A percentile compares a stretch with the other conserved stretches of the same genome.
phyloP scores from a whole-genome alignment of 2,888 invertebrate species.

The Nephrotoma appendiculata region DNA sequence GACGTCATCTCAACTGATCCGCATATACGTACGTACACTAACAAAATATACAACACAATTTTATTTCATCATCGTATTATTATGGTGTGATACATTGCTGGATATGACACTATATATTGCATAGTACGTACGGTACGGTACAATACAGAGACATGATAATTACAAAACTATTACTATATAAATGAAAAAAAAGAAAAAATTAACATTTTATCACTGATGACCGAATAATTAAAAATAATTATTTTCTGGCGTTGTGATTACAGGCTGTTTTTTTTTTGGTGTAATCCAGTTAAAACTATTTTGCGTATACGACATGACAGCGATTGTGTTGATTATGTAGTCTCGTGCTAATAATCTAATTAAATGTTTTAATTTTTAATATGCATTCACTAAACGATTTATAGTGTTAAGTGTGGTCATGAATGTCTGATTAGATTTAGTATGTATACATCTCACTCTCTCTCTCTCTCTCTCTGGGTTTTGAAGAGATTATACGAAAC shows the following conservation, averaged over 20 bases:
- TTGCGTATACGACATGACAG: background rate
- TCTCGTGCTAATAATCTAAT: background rate
- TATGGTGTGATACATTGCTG: background rate
- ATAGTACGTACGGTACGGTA: background rate
- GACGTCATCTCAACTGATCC: too few species aligned
- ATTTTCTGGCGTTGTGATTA: background rate
- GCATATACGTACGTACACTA: too few species aligned
- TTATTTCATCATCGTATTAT: background rate
- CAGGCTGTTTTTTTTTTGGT: background rate
- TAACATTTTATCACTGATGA: background rate
- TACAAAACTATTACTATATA: background rate
- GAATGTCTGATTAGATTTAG: too few species aligned
- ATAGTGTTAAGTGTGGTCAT: too few species aligned
- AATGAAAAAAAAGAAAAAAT: background rate
- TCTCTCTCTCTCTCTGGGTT: too few species aligned
- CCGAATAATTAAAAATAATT: background rate
- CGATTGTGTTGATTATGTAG: background rate
- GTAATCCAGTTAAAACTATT: background rate
- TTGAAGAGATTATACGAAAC: too few species aligned
- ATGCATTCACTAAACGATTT: too few species aligned
- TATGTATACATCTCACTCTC: too few species aligned
- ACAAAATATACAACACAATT: background rate
- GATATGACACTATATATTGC: background rate
- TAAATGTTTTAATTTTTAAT: background rate
- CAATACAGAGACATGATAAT: background rate